Evolutionary conservation across 2,113 vertebrate species (phyloP), one percentile per base, ranked within the genome.

Genomic region (Lasiurus borealis): DNA sequence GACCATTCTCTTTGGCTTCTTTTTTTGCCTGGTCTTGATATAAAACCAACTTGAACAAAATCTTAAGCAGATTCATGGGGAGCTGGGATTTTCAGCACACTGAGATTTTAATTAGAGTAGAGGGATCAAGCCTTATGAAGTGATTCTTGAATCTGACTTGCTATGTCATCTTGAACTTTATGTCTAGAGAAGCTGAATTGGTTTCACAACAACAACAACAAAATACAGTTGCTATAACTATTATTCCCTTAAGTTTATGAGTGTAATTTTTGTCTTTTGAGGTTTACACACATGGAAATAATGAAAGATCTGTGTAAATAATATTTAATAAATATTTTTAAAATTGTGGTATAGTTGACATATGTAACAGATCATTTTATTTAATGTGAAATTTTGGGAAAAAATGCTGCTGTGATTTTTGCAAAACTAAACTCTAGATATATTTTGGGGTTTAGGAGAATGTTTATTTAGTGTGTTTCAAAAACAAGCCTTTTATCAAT

Each of bases 31-130:
- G 7, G 12, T 62, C 31, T 54, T 92, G n/a, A 52, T 12, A 34
- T 68, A 19, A 66, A 86, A 76, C 29, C 34, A 95, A 8, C 7
- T 88, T 91, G 77, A 62, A 36, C 27, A 88, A 96, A 94, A 68
- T 50, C 3, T 66, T 48, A 73, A 2, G 2, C 25, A 88, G 36
- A 64, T 75, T 6, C 57, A 36, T 71, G 23, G 69, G 4, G 19
- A 81, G 0, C 48, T 40, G 34, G 21, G 16, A 19, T 89, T 50
- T 75, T 92, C 84, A 71, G 29, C 87, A 25, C 19, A 2, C 0
- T 59, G 4, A 3, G 16, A 31, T 52, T 76, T 15, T 50, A 68
- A 50, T 95, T 92, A 87, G 8, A 87, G 25, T 29, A 50, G 0
- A 57, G 21, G 29, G 46, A 19, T 94, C n/a, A 71, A 59, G 27